A percentile compares a stretch with the other conserved stretches of the same genome.
Conservation (phyloP, 1,140 invertebrate species). For the Papilio dardanus region DNA sequence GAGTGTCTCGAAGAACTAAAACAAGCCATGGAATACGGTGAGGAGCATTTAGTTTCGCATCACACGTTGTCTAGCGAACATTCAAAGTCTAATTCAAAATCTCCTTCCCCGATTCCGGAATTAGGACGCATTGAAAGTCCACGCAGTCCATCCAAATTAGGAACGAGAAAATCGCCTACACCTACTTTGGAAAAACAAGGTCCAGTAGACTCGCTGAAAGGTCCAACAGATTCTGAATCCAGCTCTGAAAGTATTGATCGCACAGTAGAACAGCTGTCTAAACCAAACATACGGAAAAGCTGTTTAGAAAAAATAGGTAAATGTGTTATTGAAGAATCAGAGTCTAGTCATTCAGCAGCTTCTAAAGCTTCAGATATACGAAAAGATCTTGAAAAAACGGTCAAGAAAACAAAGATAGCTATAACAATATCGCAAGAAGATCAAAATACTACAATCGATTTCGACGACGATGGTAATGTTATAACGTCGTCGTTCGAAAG, state of each 20-base stretch:
- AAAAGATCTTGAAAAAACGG: slow-evolving; percentile 61
- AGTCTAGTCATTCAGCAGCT: slow-evolving; percentile 78
- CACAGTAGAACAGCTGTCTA: slow-evolving; percentile 75
- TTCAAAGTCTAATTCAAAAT: slow-evolving; percentile 78
- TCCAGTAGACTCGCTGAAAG: slow-evolving; percentile 82
- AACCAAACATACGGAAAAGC: slow-evolving; percentile 64
- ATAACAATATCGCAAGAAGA: slow-evolving; percentile 82
- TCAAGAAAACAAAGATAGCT: slow-evolving; percentile 79
- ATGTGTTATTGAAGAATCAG: slow-evolving; percentile 78
- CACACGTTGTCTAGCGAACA: slow-evolving; percentile 76
- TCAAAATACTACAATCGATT: slow-evolving; percentile 80
- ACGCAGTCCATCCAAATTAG: slow-evolving; percentile 73
- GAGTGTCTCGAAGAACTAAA: slow-evolving; percentile 79
- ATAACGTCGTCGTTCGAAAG: slow-evolving; percentile 75
- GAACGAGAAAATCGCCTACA: slow-evolving; percentile 82
- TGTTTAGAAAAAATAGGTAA: slow-evolving; percentile 78
- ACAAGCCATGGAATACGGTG: slow-evolving; percentile 79
- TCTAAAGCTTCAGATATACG: slow-evolving; percentile 71
- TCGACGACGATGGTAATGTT: slow-evolving; percentile 78
- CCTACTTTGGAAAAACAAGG: slow-evolving; percentile 85
- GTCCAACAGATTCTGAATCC: slow-evolving; percentile 80
- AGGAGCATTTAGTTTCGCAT: slow-evolving; percentile 74
- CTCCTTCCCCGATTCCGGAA: slow-evolving; percentile 74
- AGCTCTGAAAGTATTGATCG: slow-evolving; percentile 81
- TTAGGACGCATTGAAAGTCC: slow-evolving; percentile 71